Evolutionary conservation across 2,113 vertebrate genomes (phyloP).

Genomic region (human): GRCh38 chr16:1650001-1650500

Average conservation of each 20-base stretch:
- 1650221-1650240: neutral
- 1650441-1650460: neutral
- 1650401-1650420: neutral
- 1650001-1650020: too few relatives aligned
- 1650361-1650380: neutral
- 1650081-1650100: too few relatives aligned
- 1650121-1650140: neutral
- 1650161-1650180: neutral
- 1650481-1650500: neutral
- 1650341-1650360: neutral
- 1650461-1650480: neutral
- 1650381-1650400: neutral
- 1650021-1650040: too few relatives aligned
- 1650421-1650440: neutral
- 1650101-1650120: neutral
- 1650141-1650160: neutral
- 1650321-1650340: neutral
- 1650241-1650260: neutral
- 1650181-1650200: neutral
- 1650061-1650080: too few relatives aligned
- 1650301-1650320: neutral
- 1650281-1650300: too few relatives aligned
- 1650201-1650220: accelerated
- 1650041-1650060: too few relatives aligned
- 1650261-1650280: too few relatives aligned